phyloP scores from a whole-genome alignment of 53 echinoderm and acorn worm genomes.

The Antedon mediterranea region DNA sequence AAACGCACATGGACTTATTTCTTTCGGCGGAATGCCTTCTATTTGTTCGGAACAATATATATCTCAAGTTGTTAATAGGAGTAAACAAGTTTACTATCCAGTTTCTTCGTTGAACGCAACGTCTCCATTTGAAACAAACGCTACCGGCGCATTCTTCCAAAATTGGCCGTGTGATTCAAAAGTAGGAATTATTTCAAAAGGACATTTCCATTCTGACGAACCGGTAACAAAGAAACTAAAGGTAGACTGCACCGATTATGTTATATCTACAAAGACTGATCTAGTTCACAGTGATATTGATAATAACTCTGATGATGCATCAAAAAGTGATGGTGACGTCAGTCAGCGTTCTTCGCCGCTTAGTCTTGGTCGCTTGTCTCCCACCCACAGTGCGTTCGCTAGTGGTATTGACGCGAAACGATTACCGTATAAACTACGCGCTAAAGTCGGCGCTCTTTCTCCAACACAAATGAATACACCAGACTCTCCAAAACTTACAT shows the following conservation, averaged over 20 bases:
- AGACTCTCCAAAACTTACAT: background rate
- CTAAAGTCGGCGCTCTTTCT: slow-evolving; percentile 8
- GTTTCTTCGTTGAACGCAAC: background rate
- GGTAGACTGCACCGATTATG: too few relatives aligned
- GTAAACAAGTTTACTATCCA: background rate
- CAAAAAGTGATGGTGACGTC: background rate
- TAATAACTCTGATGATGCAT: background rate
- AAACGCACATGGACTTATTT: too few relatives aligned
- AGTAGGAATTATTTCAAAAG: background rate
- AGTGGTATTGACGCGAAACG: slow-evolving; percentile 33
- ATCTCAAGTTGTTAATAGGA: background rate
- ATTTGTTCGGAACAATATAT: background rate
- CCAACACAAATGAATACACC: background rate
- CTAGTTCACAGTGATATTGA: background rate
- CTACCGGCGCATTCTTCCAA: background rate
- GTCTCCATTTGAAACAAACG: background rate
- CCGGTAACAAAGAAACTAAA: background rate
- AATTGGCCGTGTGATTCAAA: background rate
- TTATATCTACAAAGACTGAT: background rate
- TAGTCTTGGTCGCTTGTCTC: slow-evolving; percentile 14
- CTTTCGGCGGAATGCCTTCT: too few relatives aligned
- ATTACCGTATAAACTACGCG: slow-evolving; percentile 47
- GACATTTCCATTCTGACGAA: background rate
- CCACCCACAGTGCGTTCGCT: slow-evolving; percentile 24
- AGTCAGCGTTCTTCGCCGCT: background rate